Base-by-base conservation (phyloP, 2,888 invertebrate species). In the Trisateles emortualis region DNA sequence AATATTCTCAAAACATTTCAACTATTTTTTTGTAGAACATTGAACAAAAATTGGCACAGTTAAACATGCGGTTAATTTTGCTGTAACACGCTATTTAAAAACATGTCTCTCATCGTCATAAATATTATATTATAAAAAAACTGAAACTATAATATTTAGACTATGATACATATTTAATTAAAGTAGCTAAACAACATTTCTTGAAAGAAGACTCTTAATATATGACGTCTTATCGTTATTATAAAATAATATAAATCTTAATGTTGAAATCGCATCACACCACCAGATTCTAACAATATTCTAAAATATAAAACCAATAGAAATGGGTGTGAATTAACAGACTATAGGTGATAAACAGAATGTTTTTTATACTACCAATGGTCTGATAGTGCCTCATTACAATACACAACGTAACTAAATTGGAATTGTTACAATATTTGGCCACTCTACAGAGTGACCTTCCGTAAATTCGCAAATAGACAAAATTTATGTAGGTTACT, bases 231-330 rank as follows among this genome's bases (percentile, higher is more conserved):
- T n/a, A n/a, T n/a, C 38, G 38, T 48, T 48, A 53, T 22, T 48
- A 24, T 43, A n/a, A 53, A 59, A 49, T 55, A 30, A 59, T 39
- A 47, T 8, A 46, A 32, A 35, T 41, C 43, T 36, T 17, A 53
- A 59, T 50, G 39, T 47, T 11, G 14, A 54, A 51, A 35, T 16
- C 41, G 33, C 47, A 45, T 52, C 49, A 46, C 42, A 58, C 57
- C 45, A 36, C 41, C 52, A 35, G 35, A 49, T 54, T 48, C 51
- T 51, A 59, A 70, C 47, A 68, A 53, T 50, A 58, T 51, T 44
- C 72, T 79, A 81, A 83, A 62, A 56, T 48, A 45, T 56, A 68
- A 58, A 52, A 56, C 64, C 77, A 83, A 84, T 85, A 84, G 83
- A 86, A 84, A 84, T 74, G 76, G 71, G 70, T 72, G 68, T 71